Percentiles rank a stretch among this genome's conserved stretches.
phyloP scores from a whole-genome alignment of 2,888 invertebrate genomes.

The Palloptera scutellata region DNA sequence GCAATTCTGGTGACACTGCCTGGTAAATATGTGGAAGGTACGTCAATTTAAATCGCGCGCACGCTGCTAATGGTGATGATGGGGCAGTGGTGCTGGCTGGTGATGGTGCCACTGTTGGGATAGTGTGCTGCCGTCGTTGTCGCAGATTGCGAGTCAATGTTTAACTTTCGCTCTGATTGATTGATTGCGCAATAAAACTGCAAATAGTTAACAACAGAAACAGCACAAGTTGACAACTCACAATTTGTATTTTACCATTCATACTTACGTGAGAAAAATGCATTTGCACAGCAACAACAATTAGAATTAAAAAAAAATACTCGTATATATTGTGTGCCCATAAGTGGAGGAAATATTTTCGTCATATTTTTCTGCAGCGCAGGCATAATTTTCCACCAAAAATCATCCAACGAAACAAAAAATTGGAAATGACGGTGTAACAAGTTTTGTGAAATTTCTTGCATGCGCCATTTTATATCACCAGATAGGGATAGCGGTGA shows the following conservation, averaged over 20 bases:
- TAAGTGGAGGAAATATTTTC: constrained; percentile 18
- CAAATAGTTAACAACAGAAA: constrained; percentile 37
- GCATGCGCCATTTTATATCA: background rate
- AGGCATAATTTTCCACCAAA: constrained; percentile 47
- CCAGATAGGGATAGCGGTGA: background rate
- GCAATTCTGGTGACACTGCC: constrained; percentile 9
- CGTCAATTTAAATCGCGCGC: constrained; percentile 56
- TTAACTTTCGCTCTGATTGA: constrained; percentile 63
- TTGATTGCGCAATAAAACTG: constrained; percentile 58
- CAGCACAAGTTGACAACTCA: constrained; percentile 12
- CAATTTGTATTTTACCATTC: background rate
- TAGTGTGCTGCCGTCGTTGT: constrained; percentile 16
- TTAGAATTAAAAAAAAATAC: constrained; percentile 23
- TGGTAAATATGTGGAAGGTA: constrained; percentile 58
- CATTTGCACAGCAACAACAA: constrained; percentile 24
- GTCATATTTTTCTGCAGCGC: constrained; percentile 40
- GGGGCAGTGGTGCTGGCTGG: constrained; percentile 15
- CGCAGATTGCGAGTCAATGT: constrained; percentile 60
- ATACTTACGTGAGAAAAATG: constrained; percentile 25
- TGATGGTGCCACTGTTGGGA: constrained; percentile 14
- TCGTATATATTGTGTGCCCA: constrained; percentile 4
- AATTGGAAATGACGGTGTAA: too few species aligned
- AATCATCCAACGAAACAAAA: constrained; percentile 32
- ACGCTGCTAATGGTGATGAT: constrained; percentile 8
- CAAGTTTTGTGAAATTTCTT: background rate